Evolutionary conservation across 2,888 invertebrate genomes (phyloP).

Genomic region (Athripsodes cinereus): DNA sequence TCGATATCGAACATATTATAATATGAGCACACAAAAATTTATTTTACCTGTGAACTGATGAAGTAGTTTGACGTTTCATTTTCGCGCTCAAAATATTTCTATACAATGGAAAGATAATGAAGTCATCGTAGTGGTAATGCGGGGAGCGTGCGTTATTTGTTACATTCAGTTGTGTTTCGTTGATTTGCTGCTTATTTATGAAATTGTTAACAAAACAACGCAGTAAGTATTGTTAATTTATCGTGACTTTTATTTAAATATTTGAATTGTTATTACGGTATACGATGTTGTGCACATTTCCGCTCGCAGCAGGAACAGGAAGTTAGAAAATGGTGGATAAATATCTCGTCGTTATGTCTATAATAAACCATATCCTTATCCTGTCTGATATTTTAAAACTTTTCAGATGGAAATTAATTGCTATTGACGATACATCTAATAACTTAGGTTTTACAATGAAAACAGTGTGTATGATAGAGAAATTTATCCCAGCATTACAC

Average conservation of each 20-base stretch:
- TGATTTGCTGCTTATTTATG: neutral
- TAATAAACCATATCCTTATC: neutral
- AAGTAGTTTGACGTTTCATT: neutral
- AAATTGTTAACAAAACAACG: neutral
- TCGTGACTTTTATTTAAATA: neutral
- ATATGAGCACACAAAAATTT: too few species aligned
- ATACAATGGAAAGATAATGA: neutral
- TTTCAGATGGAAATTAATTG: too few species aligned
- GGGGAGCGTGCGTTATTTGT: neutral
- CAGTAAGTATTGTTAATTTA: neutral
- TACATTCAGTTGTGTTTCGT: neutral
- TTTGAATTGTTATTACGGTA: slow-evolving; percentile 4
- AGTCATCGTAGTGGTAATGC: neutral
- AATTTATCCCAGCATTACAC: too few species aligned
- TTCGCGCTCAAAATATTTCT: neutral
- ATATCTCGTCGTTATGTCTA: neutral
- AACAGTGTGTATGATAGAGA: too few species aligned
- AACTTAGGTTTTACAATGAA: too few species aligned
- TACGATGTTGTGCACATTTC: slow-evolving; percentile 4
- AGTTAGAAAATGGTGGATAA: neutral
- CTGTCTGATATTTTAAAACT: neutral
- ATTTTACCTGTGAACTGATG: neutral
- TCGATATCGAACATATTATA: neutral
- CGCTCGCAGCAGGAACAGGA: slow-evolving; percentile 5
- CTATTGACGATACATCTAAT: too few species aligned